A percentile compares a stretch with the other conserved stretches of the same genome.
Conservation (phyloP, 2,797 vertebrate genomes). For the Saxicola maurus region DNA sequence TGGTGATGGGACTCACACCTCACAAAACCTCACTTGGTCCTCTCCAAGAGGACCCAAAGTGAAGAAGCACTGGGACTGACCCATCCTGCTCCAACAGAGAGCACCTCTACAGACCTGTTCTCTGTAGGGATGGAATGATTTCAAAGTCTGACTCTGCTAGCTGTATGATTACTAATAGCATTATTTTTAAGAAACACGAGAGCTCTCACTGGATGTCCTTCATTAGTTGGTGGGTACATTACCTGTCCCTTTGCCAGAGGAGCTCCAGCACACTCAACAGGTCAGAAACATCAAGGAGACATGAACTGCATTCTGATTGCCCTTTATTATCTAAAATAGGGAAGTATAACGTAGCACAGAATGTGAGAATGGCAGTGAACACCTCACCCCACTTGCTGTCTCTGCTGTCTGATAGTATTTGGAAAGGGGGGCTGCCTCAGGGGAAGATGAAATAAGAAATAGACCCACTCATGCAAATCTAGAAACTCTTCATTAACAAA, state of each 20-base stretch:
- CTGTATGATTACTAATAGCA: neutral
- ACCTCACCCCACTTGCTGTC: neutral
- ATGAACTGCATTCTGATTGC: neutral
- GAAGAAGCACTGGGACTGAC: neutral
- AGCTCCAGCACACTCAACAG: neutral
- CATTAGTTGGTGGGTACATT: neutral
- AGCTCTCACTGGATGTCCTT: neutral
- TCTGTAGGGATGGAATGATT: neutral
- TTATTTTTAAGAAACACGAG: neutral
- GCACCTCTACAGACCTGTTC: neutral
- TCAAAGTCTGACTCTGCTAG: neutral
- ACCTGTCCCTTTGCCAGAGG: neutral
- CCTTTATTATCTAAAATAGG: neutral
- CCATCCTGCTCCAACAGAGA: neutral
- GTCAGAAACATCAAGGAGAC: neutral
- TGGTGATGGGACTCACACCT: neutral
- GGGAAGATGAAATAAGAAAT: fast-evolving
- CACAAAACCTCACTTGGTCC: neutral
- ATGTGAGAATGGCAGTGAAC: neutral
- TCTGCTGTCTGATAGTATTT: neutral
- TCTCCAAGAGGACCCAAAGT: neutral
- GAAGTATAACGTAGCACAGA: neutral
- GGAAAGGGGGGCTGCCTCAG: neutral
- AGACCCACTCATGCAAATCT: neutral
- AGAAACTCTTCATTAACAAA: neutral